Evolutionary conservation across 1,140 invertebrate species (phyloP).

Genomic region (Sarcophaga peregrina): DNA sequence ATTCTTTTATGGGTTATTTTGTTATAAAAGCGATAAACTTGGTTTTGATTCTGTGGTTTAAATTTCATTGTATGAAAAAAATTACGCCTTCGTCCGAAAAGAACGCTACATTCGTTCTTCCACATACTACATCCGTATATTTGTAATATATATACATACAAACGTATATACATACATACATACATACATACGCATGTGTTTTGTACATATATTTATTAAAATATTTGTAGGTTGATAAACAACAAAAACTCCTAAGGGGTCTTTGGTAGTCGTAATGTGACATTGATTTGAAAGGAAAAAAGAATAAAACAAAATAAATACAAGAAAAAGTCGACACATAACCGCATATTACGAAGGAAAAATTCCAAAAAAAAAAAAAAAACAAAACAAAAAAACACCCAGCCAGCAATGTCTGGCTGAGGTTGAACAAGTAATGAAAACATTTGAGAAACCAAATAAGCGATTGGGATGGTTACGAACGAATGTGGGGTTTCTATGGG

Average conservation of each 20-base stretch:
- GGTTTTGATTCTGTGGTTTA: slow-evolving; percentile 32
- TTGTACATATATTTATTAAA: neutral
- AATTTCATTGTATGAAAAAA: slow-evolving; percentile 18
- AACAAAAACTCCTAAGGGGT: slow-evolving; percentile 31
- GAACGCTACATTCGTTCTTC: neutral
- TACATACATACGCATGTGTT: neutral
- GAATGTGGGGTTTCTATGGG: slow-evolving; percentile 10
- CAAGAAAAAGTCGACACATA: neutral
- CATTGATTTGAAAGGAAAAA: slow-evolving; percentile 35
- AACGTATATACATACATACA: neutral
- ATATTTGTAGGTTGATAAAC: neutral
- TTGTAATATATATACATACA: neutral
- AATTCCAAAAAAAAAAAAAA: neutral
- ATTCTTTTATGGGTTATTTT: neutral
- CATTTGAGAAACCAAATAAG: neutral
- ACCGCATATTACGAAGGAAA: neutral
- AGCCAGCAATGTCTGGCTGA: slow-evolving; percentile 37
- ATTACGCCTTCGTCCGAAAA: slow-evolving; percentile 44
- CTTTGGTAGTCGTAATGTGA: slow-evolving; percentile 34
- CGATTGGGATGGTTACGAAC: neutral
- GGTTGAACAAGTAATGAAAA: slow-evolving; percentile 2
- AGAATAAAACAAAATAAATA: neutral
- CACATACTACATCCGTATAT: neutral
- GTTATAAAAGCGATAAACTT: neutral
- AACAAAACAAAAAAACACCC: slow-evolving; percentile 23